phyloP scores from a whole-genome alignment of 2,797 vertebrate species.

The Cirrhinus mrigala region DNA sequence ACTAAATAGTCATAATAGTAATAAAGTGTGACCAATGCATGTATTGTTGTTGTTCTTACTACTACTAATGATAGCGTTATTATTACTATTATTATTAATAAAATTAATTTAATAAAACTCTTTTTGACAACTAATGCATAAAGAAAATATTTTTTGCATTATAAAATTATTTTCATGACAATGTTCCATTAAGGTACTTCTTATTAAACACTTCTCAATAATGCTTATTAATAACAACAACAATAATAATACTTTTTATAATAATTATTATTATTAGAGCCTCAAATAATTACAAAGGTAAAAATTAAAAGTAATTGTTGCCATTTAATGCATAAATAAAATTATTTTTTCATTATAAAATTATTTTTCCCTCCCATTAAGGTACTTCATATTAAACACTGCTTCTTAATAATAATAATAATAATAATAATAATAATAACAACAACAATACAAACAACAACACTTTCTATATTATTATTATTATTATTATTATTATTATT shows the following conservation, averaged over 20 bases:
- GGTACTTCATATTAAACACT: too few species aligned
- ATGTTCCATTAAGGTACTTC: neutral
- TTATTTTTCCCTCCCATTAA: neutral
- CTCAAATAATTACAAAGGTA: too few species aligned
- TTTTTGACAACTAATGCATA: too few species aligned
- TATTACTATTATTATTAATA: neutral
- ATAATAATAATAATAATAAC: neutral
- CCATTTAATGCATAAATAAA: neutral
- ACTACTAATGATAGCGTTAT: neutral
- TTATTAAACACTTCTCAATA: too few species aligned
- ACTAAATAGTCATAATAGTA: neutral
- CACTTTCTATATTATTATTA: neutral
- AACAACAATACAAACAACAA: too few species aligned
- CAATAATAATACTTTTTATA: too few species aligned
- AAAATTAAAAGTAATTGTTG: neutral
- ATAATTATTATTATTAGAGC: too few species aligned
- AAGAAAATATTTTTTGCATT: too few species aligned
- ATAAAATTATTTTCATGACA: neutral
- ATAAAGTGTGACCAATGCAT: neutral
- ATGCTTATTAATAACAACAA: too few species aligned
- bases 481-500: neutral
- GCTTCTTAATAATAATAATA: too few species aligned
- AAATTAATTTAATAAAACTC: too few species aligned
- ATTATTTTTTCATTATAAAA: neutral
- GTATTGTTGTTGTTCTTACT: neutral